phyloP scores from a whole-genome alignment of 2,113 vertebrate species.

The Hippocampus zosterae region DNA sequence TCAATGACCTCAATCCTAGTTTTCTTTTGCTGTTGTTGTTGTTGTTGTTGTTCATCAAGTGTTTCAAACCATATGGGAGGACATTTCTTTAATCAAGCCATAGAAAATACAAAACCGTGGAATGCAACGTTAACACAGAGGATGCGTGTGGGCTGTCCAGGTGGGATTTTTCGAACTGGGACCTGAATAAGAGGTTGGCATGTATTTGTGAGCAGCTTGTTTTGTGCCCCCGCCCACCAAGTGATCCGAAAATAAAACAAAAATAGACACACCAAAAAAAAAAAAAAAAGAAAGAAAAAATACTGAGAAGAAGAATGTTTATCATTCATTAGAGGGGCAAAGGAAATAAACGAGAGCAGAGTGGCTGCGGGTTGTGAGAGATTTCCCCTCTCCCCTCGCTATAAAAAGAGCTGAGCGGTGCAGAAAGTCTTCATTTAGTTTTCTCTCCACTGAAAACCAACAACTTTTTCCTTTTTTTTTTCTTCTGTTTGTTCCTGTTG shows the following conservation, averaged over 20 bases:
- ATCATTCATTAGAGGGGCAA: conserved; percentile 55
- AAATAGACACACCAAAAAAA: conserved; percentile 17
- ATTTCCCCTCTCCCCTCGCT: conserved; percentile 57
- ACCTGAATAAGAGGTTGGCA: conserved; percentile 59
- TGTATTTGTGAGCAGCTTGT: conserved; percentile 61
- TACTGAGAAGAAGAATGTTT: conserved; percentile 34
- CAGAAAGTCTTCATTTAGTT: conserved; percentile 67
- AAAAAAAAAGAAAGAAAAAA: conserved; percentile 13
- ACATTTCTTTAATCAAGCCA: conserved; percentile 44
- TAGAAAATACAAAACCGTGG: conserved; percentile 49
- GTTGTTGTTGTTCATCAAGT: conserved; percentile 49
- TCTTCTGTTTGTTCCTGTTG: conserved; percentile 59
- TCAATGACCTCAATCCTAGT: conserved; percentile 2
- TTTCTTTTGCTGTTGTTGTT: conserved; percentile 41
- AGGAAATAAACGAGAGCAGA: conserved; percentile 44
- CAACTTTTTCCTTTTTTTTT: conserved; percentile 70
- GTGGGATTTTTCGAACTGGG: conserved; percentile 40
- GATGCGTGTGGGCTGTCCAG: conserved; percentile 21
- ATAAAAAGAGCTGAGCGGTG: conserved; percentile 75
- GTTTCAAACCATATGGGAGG: conserved; percentile 41
- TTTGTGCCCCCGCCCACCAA: conserved; percentile 3
- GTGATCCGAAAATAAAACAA: conserved; percentile 25
- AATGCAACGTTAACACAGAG: conserved; percentile 41
- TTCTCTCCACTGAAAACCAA: conserved; percentile 55
- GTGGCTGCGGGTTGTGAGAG: conserved; percentile 51